Percentiles rank a stretch among this genome's conserved stretches.
These are phyloP conservation scores for Odontamblyopus rebecca DNA, from an alignment of 2,797 vertebrate species.

Conservation along the genomic window DNA sequence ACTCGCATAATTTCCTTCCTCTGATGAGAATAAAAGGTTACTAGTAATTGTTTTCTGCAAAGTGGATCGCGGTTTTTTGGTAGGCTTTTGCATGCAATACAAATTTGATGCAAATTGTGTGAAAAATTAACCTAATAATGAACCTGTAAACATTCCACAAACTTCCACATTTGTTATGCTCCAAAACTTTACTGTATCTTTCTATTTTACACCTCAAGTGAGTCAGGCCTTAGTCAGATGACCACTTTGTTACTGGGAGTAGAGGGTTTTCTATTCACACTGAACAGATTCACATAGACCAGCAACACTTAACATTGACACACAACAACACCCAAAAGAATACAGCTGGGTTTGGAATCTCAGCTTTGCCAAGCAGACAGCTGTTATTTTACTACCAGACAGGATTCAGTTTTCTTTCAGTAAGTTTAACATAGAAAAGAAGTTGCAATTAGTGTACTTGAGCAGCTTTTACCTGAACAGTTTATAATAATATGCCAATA, in stretches of 20 bases:
- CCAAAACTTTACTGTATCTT: neutral
- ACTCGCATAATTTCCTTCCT: neutral
- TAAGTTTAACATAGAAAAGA: neutral
- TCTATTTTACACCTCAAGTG: neutral
- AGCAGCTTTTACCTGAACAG: neutral
- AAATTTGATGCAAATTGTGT: neutral
- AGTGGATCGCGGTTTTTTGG: neutral
- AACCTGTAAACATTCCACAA: neutral
- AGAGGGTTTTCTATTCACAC: neutral
- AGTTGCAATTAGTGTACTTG: neutral
- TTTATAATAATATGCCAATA: neutral
- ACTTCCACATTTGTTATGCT: neutral
- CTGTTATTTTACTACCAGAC: too few relatives aligned
- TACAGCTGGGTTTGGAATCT: neutral
- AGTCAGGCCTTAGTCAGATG: slow-evolving; percentile 30
- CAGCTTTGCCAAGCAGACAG: too few relatives aligned
- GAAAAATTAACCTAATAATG: neutral
- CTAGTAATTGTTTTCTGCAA: neutral
- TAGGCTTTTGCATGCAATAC: neutral
- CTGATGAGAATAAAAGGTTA: slow-evolving; percentile 5
- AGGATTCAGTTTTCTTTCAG: neutral
- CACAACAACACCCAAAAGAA: too few relatives aligned
- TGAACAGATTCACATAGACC: too few relatives aligned
- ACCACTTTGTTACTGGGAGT: slow-evolving; percentile 1
- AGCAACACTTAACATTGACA: too few relatives aligned